phyloP scores from a whole-genome alignment of 2,797 vertebrate genomes.

The Manis pentadactyla region DNA sequence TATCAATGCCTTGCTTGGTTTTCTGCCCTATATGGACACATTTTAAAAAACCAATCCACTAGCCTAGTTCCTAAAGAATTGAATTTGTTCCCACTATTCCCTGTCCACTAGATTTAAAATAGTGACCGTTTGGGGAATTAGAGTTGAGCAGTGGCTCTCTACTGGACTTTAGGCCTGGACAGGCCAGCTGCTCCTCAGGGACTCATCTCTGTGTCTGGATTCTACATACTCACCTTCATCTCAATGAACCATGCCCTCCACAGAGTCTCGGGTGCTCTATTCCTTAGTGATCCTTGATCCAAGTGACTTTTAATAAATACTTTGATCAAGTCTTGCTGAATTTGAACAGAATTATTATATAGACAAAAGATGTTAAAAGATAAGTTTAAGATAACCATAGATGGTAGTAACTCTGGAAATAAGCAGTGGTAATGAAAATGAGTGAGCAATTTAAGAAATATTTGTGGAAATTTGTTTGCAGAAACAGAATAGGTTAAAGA shows the following conservation, averaged over 20 bases:
- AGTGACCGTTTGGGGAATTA: constrained; percentile 11
- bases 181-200: no score
- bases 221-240: neutral
- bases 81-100: constrained; percentile 3
- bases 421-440: neutral
- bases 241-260: neutral
- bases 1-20: neutral
- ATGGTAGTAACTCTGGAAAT: neutral
- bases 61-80: neutral
- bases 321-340: neutral
- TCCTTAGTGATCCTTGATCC: neutral
- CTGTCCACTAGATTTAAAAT: neutral
- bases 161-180: neutral
- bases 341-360: neutral
- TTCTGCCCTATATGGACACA: constrained; percentile 11
- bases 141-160: neutral
- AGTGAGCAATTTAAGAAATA: neutral
- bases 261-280: neutral
- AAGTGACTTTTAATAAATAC: neutral
- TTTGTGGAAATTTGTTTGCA: neutral
- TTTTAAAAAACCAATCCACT: neutral
- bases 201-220: accelerated
- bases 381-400: neutral
- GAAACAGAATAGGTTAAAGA: neutral
- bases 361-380: neutral